Evolutionary conservation across 1,140 invertebrate genomes (phyloP).

Genomic region (Hetaerina americana): DNA sequence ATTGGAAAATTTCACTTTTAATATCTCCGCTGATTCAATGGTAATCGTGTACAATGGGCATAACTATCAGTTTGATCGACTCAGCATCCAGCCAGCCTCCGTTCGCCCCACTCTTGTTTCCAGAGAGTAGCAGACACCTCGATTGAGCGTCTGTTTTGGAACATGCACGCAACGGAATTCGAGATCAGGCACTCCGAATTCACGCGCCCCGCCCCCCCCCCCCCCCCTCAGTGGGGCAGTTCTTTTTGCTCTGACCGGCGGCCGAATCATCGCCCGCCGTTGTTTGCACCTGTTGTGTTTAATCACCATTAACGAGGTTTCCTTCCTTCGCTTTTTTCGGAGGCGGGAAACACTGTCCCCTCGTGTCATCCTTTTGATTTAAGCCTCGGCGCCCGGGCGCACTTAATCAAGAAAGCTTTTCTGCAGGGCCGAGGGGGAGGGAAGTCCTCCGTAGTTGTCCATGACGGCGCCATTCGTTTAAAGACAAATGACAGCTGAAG

Average conservation of each 20-base stretch:
- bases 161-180: no score
- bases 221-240: no score
- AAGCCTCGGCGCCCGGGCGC: neutral
- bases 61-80: no score
- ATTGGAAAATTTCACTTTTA: no score
- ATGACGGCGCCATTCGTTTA: neutral
- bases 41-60: no score
- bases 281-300: neutral
- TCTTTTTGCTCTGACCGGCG: neutral
- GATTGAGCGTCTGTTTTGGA: no score
- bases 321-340: neutral
- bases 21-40: no score
- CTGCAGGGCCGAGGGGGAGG: neutral
- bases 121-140: no score
- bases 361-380: neutral
- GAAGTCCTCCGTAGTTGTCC: neutral
- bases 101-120: no score
- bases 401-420: neutral
- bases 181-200: no score
- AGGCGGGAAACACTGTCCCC: neutral
- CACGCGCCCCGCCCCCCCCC: neutral
- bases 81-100: no score
- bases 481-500: neutral
- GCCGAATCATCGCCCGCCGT: neutral
- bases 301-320: neutral